Base-by-base conservation (phyloP, 2,888 invertebrate species). In the Drosophila ezoana region DNA sequence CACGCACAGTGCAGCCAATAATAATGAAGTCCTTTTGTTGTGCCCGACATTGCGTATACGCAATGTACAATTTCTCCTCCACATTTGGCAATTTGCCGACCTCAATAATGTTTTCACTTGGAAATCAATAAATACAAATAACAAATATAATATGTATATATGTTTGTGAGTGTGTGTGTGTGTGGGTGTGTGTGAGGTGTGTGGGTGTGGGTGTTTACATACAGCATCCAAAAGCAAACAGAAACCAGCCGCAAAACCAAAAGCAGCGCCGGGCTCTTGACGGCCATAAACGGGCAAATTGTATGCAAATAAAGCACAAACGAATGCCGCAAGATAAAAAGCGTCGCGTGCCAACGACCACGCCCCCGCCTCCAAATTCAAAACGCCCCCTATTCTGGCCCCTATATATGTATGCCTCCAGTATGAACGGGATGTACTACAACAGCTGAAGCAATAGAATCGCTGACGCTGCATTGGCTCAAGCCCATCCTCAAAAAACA, bases 11-110 rank as follows among this genome's bases (percentile, higher is more conserved):
- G 79, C 71, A 84, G 84, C 72, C 87, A 84, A 87, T 87, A 87
- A 84, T 84, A 84, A 84, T 83, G 81, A 79, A 87, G 84, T 87
- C 84, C 84, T 87, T 83, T 84, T 84, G 84, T 84, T 84, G 79
- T 69, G 73, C 64, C 28, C 72, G 60, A 76, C 80, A 68, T 81
- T 72, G 79, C 68, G 76, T 79, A 62, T 72, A 75, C 82, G 80
- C 82, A 81, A 71, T 56, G 43, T 47, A 61, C 63, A 60, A 49
- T 38, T 37, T 38, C 23, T 20, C 41, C 47, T 45, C 35, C 52
- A 62, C 45, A 66, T 60, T 61, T 37, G 72, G 53, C 53, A 67
- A 67, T 72, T 76, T 76, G 59, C 72, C 81, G 72, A 81, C 79
- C 83, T 71, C 87, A 86, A 83, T 83, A 79, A 86, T 83, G 87